Evolutionary conservation across 2,888 invertebrate species (phyloP), one percentile per base, ranked within the genome.

Genomic region (Cantharis nigra): DNA sequence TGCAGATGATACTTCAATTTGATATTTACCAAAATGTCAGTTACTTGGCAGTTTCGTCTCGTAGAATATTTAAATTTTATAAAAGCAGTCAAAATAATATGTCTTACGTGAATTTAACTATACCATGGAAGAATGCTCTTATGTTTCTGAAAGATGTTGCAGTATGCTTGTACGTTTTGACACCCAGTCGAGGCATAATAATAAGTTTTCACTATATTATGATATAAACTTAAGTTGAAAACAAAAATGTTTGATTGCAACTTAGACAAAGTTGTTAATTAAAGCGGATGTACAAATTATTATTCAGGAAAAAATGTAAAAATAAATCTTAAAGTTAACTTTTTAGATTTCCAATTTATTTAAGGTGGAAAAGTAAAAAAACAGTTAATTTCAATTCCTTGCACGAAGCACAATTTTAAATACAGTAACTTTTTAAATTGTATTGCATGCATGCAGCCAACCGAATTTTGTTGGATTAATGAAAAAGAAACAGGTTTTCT

Each of bases 391-490:
- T 49, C 49, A 49, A 49, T 49, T 49, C 49, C n/a, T 49, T n/a
- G 49, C 49, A 49, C 49, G 49, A 49, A 49, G 49, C n/a, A 49
- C 49, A 49, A 49, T 49, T 49, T 49, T 49, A 49, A 49, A 49
- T 49, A 49, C 49, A 49, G 49, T 49, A 49, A 49, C 49, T 49
- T 49, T 49, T 49, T 49, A 49, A 67, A 67, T 67, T 49, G 49
- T 49, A 49, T 49, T 67, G 65, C 74, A 75, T 81, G 75, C 81
- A 81, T 77, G 78, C 77, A 74, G 64, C 79, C 80, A 81, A 74
- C 69, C 63, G 72, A 78, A 75, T 76, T 63, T 71, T 76, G 78
- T 71, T 67, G 26, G 26, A 23, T 67, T 67, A 67, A 67, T 67
- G 65, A 67, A 67, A 67, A 67, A 67, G 49, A 63, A 70, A 20